Base-by-base conservation (phyloP, 2,797 vertebrate genomes). In the Acanthurus lineatus region DNA sequence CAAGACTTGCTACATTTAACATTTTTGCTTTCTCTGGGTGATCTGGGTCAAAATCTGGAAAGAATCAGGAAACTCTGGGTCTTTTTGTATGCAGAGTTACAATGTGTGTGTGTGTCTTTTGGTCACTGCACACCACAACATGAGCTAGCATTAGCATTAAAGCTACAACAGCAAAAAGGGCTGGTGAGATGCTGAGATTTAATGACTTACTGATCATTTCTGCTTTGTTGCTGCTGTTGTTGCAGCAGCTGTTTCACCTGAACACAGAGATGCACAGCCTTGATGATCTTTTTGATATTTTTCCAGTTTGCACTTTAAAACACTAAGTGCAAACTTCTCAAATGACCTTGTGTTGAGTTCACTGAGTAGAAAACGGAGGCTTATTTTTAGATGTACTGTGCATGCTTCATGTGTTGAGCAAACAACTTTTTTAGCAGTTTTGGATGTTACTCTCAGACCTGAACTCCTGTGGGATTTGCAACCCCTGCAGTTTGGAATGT, bases 401-500 rank as follows among this genome's bases (percentile, higher is more conserved):
- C 25, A 25, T 25, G 25, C 25, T 25, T 25, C 25, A 25, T 25
- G 25, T 25, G 25, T 25, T 25, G 3, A 25, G 25, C 25, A 25
- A 25, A 25, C 25, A 25, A 25, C 25, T 25, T 25, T 25, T 25
- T 25, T 25, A 25, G 25, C 25, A 25, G 25, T 25, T 25, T 25
- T 25, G 25, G 25, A 25, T 25, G 25, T 25, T 25, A 3, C 25
- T 25, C 25, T 25, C 3, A 38, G 49, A 56, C 47, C 49, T 8
- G 62, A 25, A 22, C 35, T 86, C 73, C 76, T 9, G 6, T 42
- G 44, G 67, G 73, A 83, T 59, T 20, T 84, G 22, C 54, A 53
- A 48, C 65, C 59, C 53, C 44, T 25, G 32, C 58, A n/a, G 54
- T 70, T 51, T 72, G 74, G 60, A 77, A 25, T 25, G 28, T 32